Conservation (phyloP, 2,797 vertebrate species). For the Streptopelia turtur region DNA sequence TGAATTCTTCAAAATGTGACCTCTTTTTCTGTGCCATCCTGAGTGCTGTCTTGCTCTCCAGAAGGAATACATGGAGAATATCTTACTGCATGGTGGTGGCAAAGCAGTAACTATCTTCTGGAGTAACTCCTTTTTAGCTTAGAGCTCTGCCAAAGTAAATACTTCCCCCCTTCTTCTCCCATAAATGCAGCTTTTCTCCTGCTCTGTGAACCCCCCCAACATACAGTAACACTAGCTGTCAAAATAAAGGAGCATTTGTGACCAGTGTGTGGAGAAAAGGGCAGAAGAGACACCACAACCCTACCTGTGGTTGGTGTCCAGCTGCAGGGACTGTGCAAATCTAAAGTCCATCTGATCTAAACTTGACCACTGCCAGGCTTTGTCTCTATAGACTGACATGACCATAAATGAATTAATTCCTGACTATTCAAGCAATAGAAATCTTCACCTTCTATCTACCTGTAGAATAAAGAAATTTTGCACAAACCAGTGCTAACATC, state of each 20-base stretch:
- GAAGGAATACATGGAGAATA: accelerated
- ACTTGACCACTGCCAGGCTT: neutral
- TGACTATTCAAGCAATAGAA: neutral
- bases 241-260: neutral
- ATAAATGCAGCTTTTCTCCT: neutral
- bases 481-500: neutral
- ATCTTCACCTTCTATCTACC: neutral
- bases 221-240: neutral
- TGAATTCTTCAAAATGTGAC: neutral
- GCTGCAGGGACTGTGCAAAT: neutral
- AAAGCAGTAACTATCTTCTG: neutral
- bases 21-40: neutral
- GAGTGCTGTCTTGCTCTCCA: accelerated
- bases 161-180: neutral
- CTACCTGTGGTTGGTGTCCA: neutral
- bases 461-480: neutral
- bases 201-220: neutral
- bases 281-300: neutral
- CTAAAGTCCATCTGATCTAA: too few species aligned
- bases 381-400: neutral
- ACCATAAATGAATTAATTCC: neutral
- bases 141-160: neutral
- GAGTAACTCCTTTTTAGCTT: accelerated
- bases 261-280: neutral
- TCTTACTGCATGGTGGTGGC: neutral